These are phyloP conservation scores for Sinocyclocheilus anshuiensis DNA, from an alignment of 2,113 vertebrate species.

Conservation along the genomic window DNA sequence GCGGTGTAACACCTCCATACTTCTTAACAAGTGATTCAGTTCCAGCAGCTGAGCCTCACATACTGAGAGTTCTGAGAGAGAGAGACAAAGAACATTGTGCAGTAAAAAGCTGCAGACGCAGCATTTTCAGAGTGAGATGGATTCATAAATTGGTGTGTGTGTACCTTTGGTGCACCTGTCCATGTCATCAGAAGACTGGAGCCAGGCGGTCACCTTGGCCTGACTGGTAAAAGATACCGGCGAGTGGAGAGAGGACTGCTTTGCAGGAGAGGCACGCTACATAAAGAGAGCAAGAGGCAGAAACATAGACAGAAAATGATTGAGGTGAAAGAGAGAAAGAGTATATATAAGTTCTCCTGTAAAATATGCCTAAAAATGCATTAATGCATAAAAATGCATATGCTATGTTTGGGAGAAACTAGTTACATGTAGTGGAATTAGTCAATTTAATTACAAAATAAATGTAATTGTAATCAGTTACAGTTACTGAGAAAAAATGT, in stretches of 20 bases:
- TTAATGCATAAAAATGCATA: too few relatives aligned
- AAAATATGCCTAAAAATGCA: too few relatives aligned
- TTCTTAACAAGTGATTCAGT: conserved; percentile 91
- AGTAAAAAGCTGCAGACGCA: background rate
- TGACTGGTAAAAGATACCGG: conserved; percentile 83
- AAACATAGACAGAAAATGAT: background rate
- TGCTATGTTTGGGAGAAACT: too few relatives aligned
- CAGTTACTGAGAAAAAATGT: too few relatives aligned
- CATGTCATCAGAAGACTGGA: conserved; percentile 94
- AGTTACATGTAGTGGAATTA: too few relatives aligned
- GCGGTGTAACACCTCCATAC: conserved; percentile 95
- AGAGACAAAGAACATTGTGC: background rate
- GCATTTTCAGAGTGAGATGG: background rate
- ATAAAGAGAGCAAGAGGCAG: conserved; percentile 55
- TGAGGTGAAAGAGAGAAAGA: background rate
- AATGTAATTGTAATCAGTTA: too few relatives aligned
- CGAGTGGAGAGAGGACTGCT: conserved; percentile 82
- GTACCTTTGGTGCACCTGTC: conserved; percentile 94
- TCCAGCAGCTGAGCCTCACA: conserved; percentile 90
- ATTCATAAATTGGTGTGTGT: conserved; percentile 3
- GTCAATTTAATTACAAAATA: too few relatives aligned
- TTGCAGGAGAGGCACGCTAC: conserved; percentile 81
- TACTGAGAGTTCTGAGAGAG: conserved; percentile 83
- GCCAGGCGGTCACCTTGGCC: conserved; percentile 86
- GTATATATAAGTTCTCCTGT: too few relatives aligned